Conservation (phyloP, 2,888 invertebrate species). For the Coenonympha arcania region DNA sequence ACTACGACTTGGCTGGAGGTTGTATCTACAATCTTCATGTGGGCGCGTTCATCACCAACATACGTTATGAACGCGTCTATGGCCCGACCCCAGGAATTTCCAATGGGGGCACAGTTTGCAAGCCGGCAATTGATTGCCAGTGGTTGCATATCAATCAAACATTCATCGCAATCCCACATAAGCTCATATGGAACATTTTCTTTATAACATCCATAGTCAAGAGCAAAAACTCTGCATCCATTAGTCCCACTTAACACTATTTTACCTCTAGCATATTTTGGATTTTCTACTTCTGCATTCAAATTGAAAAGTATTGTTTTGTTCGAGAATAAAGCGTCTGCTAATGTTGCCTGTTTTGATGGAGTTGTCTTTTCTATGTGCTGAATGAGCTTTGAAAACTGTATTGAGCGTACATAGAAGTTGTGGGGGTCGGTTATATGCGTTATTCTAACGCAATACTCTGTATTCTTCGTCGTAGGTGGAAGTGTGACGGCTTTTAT, state of each 20-base stretch:
- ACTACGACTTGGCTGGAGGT: constrained; percentile 28
- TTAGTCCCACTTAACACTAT: constrained; percentile 17
- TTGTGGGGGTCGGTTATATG: constrained; percentile 26
- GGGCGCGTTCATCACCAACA: constrained; percentile 32
- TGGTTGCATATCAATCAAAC: constrained; percentile 21
- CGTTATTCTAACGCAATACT: constrained; percentile 27
- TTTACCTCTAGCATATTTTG: constrained; percentile 20
- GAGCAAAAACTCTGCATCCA: constrained; percentile 31
- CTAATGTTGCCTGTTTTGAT: neutral
- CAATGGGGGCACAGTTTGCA: constrained; percentile 30
- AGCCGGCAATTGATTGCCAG: constrained; percentile 33
- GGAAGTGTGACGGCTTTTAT: too few relatives aligned
- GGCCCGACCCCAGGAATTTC: constrained; percentile 22
- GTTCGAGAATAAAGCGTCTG: too few relatives aligned
- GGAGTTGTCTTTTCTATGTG: constrained; percentile 5
- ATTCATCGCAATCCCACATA: constrained; percentile 17
- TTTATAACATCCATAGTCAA: constrained; percentile 35
- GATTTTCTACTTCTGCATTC: too few relatives aligned
- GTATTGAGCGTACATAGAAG: constrained; percentile 27
- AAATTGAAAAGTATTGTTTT: neutral
- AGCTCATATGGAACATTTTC: constrained; percentile 22
- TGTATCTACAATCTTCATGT: constrained; percentile 29
- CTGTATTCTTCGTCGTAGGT: neutral
- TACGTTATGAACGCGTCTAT: constrained; percentile 35
- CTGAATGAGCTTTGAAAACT: constrained; percentile 18